Evolutionary conservation across 2,888 invertebrate genomes (phyloP).

Genomic region (Lithophane semibrunnea): DNA sequence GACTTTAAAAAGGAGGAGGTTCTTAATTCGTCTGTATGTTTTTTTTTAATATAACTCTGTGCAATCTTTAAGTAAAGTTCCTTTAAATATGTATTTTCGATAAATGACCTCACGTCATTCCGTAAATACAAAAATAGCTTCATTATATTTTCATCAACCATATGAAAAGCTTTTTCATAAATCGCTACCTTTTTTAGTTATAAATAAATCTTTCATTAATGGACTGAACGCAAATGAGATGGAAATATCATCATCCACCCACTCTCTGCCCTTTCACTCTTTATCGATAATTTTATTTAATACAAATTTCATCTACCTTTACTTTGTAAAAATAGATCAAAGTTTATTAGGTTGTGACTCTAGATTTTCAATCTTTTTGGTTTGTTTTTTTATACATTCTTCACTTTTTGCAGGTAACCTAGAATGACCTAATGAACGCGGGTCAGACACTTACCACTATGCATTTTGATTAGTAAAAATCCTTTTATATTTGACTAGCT

Average conservation of each 20-base stretch:
- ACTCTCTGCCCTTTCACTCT: conserved; percentile 45
- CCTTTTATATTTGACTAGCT: not conserved
- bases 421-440: conserved; percentile 30
- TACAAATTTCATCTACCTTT: conserved; percentile 3
- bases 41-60: not conserved
- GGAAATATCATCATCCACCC: conserved; percentile 23
- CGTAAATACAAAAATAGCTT: not conserved
- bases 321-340: conserved; percentile 26
- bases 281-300: conserved; percentile 11
- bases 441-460: conserved; percentile 12
- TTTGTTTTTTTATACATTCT: not conserved
- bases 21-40: too few relatives aligned
- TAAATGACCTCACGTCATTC: not conserved
- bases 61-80: not conserved
- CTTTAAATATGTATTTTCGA: not conserved
- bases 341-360: not conserved
- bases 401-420: conserved; percentile 7
- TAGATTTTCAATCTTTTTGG: conserved; percentile 3
- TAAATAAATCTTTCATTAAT: conserved; percentile 48
- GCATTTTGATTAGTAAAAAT: conserved; percentile 4
- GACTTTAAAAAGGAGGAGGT: too few relatives aligned
- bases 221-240: not conserved
- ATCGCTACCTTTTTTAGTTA: conserved; percentile 41
- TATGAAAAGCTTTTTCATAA: conserved; percentile 7
- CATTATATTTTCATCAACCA: not conserved